These are phyloP conservation scores for Boloria selene DNA, from an alignment of 2,888 invertebrate genomes.

Conservation along the genomic window DNA sequence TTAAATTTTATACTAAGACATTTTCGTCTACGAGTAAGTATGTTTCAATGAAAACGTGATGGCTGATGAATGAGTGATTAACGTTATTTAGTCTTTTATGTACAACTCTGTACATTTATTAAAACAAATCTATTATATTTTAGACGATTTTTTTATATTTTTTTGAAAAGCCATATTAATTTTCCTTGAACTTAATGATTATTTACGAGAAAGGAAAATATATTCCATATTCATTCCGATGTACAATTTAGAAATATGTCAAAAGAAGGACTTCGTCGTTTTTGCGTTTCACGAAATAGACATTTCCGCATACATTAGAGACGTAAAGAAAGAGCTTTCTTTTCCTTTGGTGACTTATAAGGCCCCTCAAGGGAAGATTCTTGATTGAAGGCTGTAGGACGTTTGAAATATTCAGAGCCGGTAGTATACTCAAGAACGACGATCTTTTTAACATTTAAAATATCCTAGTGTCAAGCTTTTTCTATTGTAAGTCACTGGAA, in stretches of 20 bases:
- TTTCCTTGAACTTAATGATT: constrained; percentile 8
- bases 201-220: constrained; percentile 10
- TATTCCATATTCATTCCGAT: constrained; percentile 6
- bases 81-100: no score
- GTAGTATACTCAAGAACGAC: constrained; percentile 27
- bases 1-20: no score
- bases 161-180: constrained; percentile 3
- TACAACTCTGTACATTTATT: no score
- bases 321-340: constrained; percentile 29
- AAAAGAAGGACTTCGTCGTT: constrained; percentile 18
- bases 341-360: constrained; percentile 33
- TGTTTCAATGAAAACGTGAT: no score
- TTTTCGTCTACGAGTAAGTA: no score
- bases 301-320: constrained; percentile 34
- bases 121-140: background rate
- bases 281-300: constrained; percentile 33
- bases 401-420: constrained; percentile 43
- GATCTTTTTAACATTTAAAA: constrained; percentile 29
- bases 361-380: constrained; percentile 30
- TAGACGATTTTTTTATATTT: background rate
- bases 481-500: constrained; percentile 2
- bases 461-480: constrained; percentile 26
- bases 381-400: constrained; percentile 44
- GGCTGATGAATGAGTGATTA: no score
- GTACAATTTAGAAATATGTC: constrained; percentile 17